These are phyloP conservation scores for Lytechinus variegatus DNA, from an alignment of 35 echinoderm and acorn worm species.

Conservation along the genomic window DNA sequence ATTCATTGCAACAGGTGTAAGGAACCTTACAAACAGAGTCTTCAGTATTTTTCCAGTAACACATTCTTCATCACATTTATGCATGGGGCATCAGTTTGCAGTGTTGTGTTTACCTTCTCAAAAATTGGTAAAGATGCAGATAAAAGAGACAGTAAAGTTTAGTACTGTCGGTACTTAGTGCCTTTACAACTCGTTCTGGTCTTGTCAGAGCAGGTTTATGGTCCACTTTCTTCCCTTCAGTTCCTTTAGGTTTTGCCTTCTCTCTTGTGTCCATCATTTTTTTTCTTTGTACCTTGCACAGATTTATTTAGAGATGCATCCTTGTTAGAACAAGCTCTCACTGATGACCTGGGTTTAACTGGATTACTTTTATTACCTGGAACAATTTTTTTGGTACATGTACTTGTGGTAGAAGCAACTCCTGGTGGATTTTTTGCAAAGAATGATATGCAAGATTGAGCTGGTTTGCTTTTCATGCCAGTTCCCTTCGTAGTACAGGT, in stretches of 20 bases:
- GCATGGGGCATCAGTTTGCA: no score
- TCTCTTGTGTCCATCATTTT: neutral
- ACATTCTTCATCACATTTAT: no score
- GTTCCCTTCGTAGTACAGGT: conserved; percentile 5
- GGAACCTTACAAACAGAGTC: no score
- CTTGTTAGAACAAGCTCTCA: neutral
- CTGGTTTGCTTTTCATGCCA: conserved; percentile 28
- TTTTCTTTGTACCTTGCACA: neutral
- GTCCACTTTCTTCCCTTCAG: conserved; percentile 30
- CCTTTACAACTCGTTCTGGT: conserved; percentile 16
- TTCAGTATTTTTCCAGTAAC: no score
- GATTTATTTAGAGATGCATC: conserved; percentile 19
- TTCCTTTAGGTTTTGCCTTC: no score
- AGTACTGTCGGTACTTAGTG: conserved; percentile 9
- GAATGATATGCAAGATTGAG: neutral
- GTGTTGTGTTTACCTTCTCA: no score
- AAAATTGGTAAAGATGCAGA: no score
- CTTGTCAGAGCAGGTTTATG: neutral
- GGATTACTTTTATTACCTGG: neutral
- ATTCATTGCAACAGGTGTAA: no score
- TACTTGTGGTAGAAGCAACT: neutral
- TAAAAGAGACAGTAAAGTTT: conserved; percentile 48
- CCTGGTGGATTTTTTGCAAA: neutral
- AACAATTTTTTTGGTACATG: conserved; percentile 13
- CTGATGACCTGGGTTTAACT: neutral